These are phyloP conservation scores for Watersipora subatra DNA, from an alignment of 1,140 invertebrate species.

Conservation along the genomic window DNA sequence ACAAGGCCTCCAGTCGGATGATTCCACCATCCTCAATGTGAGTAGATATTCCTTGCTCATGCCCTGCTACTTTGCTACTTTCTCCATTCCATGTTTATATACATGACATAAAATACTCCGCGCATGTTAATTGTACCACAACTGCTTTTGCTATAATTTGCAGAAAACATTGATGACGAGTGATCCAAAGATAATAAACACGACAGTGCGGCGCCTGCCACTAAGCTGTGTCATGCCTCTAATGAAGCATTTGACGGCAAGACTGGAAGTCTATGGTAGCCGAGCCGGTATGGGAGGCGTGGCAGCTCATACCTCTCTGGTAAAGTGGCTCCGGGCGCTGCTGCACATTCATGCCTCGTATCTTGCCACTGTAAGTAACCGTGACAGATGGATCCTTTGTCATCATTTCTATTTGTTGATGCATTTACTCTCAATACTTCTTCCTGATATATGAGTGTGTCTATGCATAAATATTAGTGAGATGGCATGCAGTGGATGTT, in stretches of 20 bases:
- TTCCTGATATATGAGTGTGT: no score
- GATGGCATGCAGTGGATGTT: no score
- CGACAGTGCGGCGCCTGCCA: neutral
- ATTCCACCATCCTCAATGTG: neutral
- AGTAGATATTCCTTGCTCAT: no score
- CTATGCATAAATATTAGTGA: no score
- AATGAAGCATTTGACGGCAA: neutral
- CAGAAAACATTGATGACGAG: neutral
- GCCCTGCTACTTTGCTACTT: no score
- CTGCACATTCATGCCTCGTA: neutral
- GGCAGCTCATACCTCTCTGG: neutral
- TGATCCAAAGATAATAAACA: neutral
- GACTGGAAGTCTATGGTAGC: neutral
- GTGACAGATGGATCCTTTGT: no score
- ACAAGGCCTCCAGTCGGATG: neutral
- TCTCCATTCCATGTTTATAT: no score
- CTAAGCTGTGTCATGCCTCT: neutral
- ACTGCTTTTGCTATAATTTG: no score
- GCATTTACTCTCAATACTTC: no score
- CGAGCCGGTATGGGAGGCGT: neutral
- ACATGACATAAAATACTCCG: no score
- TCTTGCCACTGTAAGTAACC: neutral
- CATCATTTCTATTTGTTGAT: no score
- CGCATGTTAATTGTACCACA: no score
- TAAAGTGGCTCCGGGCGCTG: neutral